A percentile compares a stretch with the other conserved stretches of the same genome.
phyloP scores from a whole-genome alignment of 2,113 vertebrate species.

The Pangasianodon hypophthalmus region DNA sequence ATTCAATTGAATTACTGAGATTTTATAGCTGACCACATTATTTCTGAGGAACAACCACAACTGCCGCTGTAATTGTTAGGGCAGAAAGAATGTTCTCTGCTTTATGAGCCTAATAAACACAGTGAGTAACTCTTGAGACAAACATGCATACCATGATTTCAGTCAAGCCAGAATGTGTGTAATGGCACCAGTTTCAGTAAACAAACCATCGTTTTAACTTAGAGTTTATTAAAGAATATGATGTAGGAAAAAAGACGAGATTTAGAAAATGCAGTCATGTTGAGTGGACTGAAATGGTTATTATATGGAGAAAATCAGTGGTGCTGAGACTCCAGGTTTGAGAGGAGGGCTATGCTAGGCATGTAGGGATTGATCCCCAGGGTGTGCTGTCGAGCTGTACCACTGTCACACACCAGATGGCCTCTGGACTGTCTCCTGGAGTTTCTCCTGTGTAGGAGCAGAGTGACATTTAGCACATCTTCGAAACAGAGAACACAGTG shows the following conservation, averaged over 20 bases:
- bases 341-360: not conserved
- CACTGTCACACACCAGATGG: not conserved
- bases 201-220: not conserved
- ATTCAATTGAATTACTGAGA: not conserved
- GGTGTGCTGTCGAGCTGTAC: not conserved
- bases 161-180: not conserved
- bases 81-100: constrained; percentile 2
- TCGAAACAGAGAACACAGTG: not conserved
- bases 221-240: constrained; percentile 32
- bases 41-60: constrained; percentile 2
- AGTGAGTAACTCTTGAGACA: not conserved
- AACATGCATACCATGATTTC: constrained; percentile 8
- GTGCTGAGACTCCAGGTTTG: constrained; percentile 6
- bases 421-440: constrained; percentile 38
- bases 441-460: constrained; percentile 41
- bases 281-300: not conserved
- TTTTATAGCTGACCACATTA: constrained; percentile 11
- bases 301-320: constrained; percentile 1
- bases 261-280: not conserved
- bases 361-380: not conserved
- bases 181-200: not conserved
- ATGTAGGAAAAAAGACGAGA: not conserved
- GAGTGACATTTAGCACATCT: not conserved
- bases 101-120: not conserved
- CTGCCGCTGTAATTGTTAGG: not conserved